Evolutionary conservation across 2,797 vertebrate genomes (phyloP).

Genomic region (Octomys mimax): DNA sequence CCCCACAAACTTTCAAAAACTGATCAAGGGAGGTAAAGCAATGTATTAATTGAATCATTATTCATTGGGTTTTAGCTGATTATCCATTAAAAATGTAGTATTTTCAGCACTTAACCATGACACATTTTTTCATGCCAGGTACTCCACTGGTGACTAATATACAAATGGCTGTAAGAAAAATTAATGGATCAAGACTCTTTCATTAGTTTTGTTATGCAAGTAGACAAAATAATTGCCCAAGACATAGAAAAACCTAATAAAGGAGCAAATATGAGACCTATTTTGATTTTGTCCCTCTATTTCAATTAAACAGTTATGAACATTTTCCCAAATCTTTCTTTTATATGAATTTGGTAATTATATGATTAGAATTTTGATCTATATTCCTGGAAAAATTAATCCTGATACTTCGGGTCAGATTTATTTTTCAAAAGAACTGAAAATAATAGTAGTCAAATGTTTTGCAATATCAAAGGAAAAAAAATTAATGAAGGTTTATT

Average conservation of each 20-base stretch:
- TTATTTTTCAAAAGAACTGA: neutral
- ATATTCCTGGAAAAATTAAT: neutral
- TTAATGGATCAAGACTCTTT: neutral
- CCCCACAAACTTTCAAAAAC: conserved; percentile 6
- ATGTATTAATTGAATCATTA: neutral
- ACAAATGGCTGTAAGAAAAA: neutral
- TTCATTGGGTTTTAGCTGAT: neutral
- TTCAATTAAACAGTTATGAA: neutral
- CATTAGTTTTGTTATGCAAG: neutral
- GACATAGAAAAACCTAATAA: neutral
- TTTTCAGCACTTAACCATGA: neutral
- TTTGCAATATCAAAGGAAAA: neutral
- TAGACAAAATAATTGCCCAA: neutral
- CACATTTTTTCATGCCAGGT: neutral
- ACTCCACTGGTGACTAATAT: neutral
- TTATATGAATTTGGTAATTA: neutral
- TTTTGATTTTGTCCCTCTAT: neutral
- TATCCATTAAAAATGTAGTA: neutral
- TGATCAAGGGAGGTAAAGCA: neutral
- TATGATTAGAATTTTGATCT: neutral
- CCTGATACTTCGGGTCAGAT: neutral
- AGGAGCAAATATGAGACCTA: neutral
- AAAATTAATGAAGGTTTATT: neutral
- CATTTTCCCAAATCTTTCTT: neutral
- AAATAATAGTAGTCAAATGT: neutral